Conservation (phyloP, 2,113 vertebrate genomes). For the Orthochromis malagaraziensis region DNA sequence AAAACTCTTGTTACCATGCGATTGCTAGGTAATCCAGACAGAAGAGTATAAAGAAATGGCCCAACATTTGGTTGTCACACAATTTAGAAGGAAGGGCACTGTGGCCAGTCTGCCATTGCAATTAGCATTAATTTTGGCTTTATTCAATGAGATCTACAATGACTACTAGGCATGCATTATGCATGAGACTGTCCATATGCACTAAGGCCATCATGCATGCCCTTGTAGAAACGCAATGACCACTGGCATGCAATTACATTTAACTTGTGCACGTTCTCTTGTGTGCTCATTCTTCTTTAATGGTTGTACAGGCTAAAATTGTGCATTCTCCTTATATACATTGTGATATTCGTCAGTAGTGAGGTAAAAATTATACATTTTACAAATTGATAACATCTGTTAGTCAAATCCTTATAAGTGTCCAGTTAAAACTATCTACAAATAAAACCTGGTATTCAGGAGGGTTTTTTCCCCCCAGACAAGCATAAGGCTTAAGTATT, state of each 20-base stretch:
- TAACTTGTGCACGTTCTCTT: slow-evolving; percentile 7
- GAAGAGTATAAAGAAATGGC: not conserved
- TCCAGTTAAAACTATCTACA: not conserved
- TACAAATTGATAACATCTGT: not conserved
- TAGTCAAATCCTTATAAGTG: not conserved
- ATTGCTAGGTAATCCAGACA: not conserved
- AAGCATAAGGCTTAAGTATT: not conserved
- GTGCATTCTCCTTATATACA: not conserved
- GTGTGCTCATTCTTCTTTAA: not conserved
- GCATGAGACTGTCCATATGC: slow-evolving; percentile 86
- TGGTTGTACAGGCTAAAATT: not conserved
- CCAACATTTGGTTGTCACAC: slow-evolving; percentile 16
- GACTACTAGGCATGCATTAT: slow-evolving; percentile 93
- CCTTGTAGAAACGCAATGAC: slow-evolving; percentile 69
- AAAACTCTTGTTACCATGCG: not conserved
- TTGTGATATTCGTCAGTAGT: not conserved
- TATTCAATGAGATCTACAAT: slow-evolving; percentile 74
- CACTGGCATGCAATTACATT: slow-evolving; percentile 56
- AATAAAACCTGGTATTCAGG: not conserved
- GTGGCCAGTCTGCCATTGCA: slow-evolving; percentile 81
- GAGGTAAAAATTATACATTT: not conserved
- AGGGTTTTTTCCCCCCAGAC: not conserved
- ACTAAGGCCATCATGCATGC: slow-evolving; percentile 88
- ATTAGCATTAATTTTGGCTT: slow-evolving; percentile 83
- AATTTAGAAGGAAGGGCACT: slow-evolving; percentile 34